Base-by-base conservation (phyloP, 2,797 vertebrate genomes). In the Ispidina lecontei region DNA sequence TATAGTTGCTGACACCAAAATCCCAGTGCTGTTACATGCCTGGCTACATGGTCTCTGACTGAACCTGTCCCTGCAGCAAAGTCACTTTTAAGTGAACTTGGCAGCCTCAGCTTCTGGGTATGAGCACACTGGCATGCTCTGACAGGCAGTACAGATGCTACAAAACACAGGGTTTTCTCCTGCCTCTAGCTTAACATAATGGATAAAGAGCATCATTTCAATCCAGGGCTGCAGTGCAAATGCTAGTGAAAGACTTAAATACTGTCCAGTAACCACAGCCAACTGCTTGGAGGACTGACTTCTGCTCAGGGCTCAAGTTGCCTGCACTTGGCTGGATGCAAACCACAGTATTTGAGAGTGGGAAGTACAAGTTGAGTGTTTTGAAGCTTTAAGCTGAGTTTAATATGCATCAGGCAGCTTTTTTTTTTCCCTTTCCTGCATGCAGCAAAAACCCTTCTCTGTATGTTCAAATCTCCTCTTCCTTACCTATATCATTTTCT, bases 191-290 rank as follows among this genome's bases (percentile, higher is more conserved):
- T 64, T 41, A 46, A 46, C 5, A 18, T 2, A 46, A 46, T 2
- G 2, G 10, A 23, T 43, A 39, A 62, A 0, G 0, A 90, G 17
- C 35, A 86, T 2, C 26, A 19, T 33, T 80, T 80, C 6, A 16
- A 65, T 4, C 2, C 17, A 46, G 13, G 15, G 25, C 41, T 80
- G 51, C 17, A 20, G 15, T 6, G 51, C 8, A 65, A 64, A 73
- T 7, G 4, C 14, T 51, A 60, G 9, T 15, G 26, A 64, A 94
- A 84, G 10, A n/a, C 4, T 56, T 21, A 55, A 35, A 41, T 25
- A 14, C 6, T 22, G 49, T 9, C 31, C 41, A 14, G 15, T 22
- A 77, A 29, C 26, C 43, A 63, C 19, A 44, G 43, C 39, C 5
- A 1, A 23, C 7, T 39, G 31, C 28, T 47, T 33, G 49, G 12